Percentiles rank a stretch among this genome's conserved stretches.
These are phyloP conservation scores for Pluvialis apricaria DNA, from an alignment of 2,113 vertebrate genomes.

Conservation along the genomic window DNA sequence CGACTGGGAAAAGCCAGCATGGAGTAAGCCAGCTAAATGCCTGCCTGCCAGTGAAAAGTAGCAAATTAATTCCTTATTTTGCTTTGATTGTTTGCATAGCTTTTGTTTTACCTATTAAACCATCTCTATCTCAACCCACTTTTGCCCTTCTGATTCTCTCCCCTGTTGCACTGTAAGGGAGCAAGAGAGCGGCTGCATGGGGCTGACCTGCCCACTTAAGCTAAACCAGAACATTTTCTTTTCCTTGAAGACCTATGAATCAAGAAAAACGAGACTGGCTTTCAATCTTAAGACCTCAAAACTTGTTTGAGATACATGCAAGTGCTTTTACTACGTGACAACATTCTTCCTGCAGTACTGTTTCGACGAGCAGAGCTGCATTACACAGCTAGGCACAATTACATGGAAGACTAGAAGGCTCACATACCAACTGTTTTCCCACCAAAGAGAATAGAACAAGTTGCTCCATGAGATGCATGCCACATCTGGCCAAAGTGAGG, in stretches of 20 bases:
- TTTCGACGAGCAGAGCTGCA: not conserved
- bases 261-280: not conserved
- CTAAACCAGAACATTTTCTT: not conserved
- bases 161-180: not conserved
- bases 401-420: not conserved
- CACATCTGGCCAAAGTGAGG: not conserved
- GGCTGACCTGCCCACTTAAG: not conserved
- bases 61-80: not conserved
- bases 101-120: not conserved
- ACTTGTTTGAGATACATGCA: not conserved
- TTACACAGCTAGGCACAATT: not conserved
- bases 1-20: too few species aligned
- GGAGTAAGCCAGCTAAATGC: not conserved
- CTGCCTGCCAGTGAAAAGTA: not conserved
- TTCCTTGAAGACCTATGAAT: not conserved
- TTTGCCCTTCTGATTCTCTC: not conserved
- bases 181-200: rapidly evolving
- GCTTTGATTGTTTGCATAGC: not conserved
- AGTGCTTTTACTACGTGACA: not conserved
- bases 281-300: not conserved
- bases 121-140: not conserved
- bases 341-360: not conserved
- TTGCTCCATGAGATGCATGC: not conserved
- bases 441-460: not conserved
- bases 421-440: not conserved